Percentiles rank a stretch among this genome's conserved stretches.
These are phyloP conservation scores for Enteromius mattozi DNA, from an alignment of 2,797 vertebrate species.

Conservation along the genomic window DNA sequence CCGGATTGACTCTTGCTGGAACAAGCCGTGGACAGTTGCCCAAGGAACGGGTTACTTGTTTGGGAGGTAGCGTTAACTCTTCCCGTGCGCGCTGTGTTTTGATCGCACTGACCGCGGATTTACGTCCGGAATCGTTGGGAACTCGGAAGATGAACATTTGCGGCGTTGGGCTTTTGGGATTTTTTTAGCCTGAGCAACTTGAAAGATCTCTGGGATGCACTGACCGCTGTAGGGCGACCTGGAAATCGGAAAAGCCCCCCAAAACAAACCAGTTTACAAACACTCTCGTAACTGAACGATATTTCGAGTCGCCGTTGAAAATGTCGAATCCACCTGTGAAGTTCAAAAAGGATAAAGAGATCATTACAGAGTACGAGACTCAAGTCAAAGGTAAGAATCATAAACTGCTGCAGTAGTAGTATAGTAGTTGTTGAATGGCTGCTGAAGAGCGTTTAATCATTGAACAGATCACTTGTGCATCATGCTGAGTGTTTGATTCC, in stretches of 20 bases:
- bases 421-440: neutral
- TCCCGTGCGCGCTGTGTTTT: conserved; percentile 50
- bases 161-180: conserved; percentile 33
- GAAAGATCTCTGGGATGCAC: conserved; percentile 64
- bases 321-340: conserved; percentile 88
- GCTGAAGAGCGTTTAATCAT: neutral
- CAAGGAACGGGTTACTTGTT: conserved; percentile 34
- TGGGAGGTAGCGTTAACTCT: conserved; percentile 29
- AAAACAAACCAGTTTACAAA: conserved; percentile 10
- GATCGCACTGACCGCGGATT: conserved; percentile 59
- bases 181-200: conserved; percentile 36
- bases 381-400: conserved; percentile 94
- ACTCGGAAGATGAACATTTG: conserved; percentile 56
- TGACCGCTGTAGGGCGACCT: conserved; percentile 49
- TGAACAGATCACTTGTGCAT: neutral
- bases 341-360: conserved; percentile 99
- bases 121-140: conserved; percentile 52
- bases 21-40: conserved; percentile 14
- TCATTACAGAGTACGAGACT: conserved; percentile 95
- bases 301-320: conserved; percentile 63
- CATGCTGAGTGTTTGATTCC: neutral
- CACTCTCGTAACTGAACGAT: neutral
- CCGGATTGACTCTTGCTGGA: neutral
- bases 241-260: neutral
- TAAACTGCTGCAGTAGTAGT: neutral